A percentile compares a stretch with the other conserved stretches of the same genome.
phyloP scores from a whole-genome alignment of 2,888 invertebrate species.

The Agrochola macilenta region DNA sequence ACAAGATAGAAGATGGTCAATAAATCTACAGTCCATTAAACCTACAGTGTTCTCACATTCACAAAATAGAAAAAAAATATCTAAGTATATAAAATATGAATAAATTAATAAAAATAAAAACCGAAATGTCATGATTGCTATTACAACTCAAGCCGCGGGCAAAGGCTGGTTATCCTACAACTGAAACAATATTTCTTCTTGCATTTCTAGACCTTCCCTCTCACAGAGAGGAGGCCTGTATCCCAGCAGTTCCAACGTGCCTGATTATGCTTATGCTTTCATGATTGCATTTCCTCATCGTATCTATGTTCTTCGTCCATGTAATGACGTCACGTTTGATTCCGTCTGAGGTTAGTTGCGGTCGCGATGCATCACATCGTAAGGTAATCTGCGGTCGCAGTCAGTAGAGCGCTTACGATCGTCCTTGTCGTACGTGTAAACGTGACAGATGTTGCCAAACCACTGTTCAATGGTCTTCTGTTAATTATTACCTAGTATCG shows the following conservation, averaged over 20 bases:
- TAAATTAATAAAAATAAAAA: too few relatives aligned
- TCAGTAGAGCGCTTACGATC: constrained; percentile 23
- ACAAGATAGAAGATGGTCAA: too few relatives aligned
- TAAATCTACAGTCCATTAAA: too few relatives aligned
- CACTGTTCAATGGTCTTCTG: not conserved
- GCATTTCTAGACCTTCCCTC: not conserved
- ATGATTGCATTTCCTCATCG: too few relatives aligned
- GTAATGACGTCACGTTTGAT: constrained; percentile 25
- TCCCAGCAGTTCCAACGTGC: too few relatives aligned
- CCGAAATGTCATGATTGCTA: too few relatives aligned
- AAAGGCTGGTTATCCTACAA: not conserved
- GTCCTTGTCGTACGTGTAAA: constrained; percentile 12
- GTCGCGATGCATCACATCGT: constrained; percentile 5
- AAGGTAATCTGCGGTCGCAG: constrained; percentile 36
- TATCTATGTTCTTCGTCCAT: not conserved
- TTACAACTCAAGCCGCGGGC: too few relatives aligned
- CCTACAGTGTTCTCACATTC: too few relatives aligned
- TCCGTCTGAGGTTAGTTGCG: constrained; percentile 30
- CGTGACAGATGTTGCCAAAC: constrained; percentile 6
- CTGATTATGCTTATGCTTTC: too few relatives aligned
- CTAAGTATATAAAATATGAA: too few relatives aligned
- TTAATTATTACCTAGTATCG: not conserved
- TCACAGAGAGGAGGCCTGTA: too few relatives aligned
- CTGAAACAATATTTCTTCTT: not conserved
- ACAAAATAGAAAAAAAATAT: too few relatives aligned